Conservation (phyloP, 2,113 vertebrate genomes). For the Eira barbara region DNA sequence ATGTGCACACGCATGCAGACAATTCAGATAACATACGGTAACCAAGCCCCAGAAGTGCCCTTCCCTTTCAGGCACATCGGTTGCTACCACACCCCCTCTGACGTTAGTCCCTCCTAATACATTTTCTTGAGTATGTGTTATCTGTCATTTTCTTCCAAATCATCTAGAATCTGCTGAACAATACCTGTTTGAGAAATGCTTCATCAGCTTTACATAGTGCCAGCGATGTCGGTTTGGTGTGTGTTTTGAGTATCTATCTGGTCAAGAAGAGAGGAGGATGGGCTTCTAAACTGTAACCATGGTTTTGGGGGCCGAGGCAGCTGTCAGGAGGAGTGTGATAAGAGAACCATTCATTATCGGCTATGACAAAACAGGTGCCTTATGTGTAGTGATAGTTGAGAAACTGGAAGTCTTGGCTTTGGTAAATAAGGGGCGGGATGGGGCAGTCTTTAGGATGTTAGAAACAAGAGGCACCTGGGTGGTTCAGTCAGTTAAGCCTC, state of each 20-base stretch:
- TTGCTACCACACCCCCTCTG: not conserved
- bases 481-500: not conserved
- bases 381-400: not conserved
- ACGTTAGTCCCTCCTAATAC: not conserved
- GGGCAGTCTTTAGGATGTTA: not conserved
- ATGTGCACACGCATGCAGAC: not conserved
- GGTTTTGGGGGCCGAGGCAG: not conserved
- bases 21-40: accelerated
- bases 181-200: not conserved
- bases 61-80: not conserved
- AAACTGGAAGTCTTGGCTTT: not conserved
- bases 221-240: not conserved
- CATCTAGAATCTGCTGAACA: not conserved
- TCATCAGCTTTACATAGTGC: not conserved
- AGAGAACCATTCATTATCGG: not conserved
- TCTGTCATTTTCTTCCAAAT: not conserved
- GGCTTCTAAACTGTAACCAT: not conserved
- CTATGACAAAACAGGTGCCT: not conserved
- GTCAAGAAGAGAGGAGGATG: not conserved
- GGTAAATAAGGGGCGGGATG: not conserved
- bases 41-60: not conserved
- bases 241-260: not conserved
- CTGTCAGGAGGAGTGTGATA: not conserved
- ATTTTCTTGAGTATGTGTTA: not conserved
- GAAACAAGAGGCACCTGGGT: not conserved